Base-by-base conservation (phyloP, 2,113 vertebrate species). In the Talpa occidentalis region DNA sequence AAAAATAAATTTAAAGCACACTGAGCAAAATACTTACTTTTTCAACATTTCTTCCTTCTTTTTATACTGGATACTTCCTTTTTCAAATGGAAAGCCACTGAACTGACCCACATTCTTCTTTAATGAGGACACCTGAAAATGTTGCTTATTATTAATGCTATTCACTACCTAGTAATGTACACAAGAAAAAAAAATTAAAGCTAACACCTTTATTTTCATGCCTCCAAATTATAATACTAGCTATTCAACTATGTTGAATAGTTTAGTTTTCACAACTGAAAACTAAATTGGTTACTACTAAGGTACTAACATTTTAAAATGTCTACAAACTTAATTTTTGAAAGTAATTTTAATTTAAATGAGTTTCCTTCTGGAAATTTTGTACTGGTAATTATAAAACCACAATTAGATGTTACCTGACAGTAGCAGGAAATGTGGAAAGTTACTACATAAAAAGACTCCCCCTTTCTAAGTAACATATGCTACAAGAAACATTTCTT, bases 101-200 rank as follows among this genome's bases (percentile, higher is more conserved):
- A 99, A 99, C 66, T 99, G 99, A 60, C 99, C 98, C 95, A 99
- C 98, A 95, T 99, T 99, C 98, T 99, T 99, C 98, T 99, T 99
- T 52, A 99, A 96, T 2, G 98, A 98, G 40, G 99, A 97, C 82
- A 99, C 98, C 99, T 99, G 97, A 83, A 98, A 98, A 94, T 60
- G 7, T 88, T 96, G 90, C 24, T 90, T 69, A 59, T 95, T 86
- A 92, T 96, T 90, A 94, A 86, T 84, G 26, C 17, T 93, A 93
- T 56, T 78, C 90, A 85, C 64, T 85, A 91, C 37, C 3, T 21
- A 95, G 44, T 72, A 95, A 88, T 16, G 17, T 60, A 93, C 26
- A 81, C 72, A 88, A 66, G 49, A 17, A 83, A 94, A 88, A 88
- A 86, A 84, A 14, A 67, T 37, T 19, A 90, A 95, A 96, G 26